Conservation (phyloP, 2,797 vertebrate species). For the Crypturellus tataupa region DNA sequence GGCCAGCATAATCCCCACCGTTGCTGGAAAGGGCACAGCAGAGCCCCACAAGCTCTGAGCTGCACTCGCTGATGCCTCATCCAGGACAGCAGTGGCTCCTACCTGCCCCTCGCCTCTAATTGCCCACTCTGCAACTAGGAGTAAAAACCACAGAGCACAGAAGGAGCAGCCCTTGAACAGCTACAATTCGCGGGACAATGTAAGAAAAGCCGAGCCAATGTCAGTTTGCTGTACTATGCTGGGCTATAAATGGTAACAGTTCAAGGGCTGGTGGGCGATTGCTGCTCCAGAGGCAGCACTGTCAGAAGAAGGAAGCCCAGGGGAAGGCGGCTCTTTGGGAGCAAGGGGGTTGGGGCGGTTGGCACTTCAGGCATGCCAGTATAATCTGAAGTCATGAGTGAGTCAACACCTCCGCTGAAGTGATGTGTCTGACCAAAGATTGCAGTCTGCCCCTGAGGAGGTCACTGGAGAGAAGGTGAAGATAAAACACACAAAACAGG, state of each 20-base stretch:
- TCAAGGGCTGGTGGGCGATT: neutral
- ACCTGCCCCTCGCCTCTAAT: neutral
- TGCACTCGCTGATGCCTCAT: neutral
- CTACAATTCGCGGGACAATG: neutral
- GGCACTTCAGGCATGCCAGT: neutral
- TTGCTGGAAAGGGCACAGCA: neutral
- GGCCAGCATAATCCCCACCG: neutral
- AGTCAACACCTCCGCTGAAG: neutral
- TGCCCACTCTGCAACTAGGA: neutral
- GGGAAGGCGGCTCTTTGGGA: accelerated
- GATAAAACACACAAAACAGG: neutral
- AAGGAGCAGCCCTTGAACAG: neutral
- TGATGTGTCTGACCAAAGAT: neutral
- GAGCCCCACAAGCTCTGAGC: neutral
- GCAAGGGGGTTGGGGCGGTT: neutral
- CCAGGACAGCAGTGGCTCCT: neutral
- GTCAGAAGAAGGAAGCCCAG: neutral
- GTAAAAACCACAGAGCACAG: neutral
- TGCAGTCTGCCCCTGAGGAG: neutral
- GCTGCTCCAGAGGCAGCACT: neutral
- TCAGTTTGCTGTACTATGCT: neutral
- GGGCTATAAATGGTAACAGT: neutral
- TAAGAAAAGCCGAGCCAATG: neutral
- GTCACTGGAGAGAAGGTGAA: neutral
- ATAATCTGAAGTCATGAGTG: neutral